Conservation (phyloP, 2,113 vertebrate species). For the Lynx canadensis region DNA sequence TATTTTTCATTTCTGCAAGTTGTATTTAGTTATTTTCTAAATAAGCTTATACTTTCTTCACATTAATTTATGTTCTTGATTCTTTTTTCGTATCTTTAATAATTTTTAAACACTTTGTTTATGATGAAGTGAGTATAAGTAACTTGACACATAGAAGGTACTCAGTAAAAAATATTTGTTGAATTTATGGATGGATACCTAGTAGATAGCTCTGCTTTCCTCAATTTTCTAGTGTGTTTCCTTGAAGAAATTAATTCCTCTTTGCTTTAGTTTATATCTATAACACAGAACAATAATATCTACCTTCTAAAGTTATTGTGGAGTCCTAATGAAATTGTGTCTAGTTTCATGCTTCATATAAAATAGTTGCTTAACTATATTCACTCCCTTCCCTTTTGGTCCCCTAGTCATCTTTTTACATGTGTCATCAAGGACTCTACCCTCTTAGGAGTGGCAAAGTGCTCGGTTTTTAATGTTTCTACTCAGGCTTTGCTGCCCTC, state of each 20-base stretch:
- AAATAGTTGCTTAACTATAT: background rate
- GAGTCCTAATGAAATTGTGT: background rate
- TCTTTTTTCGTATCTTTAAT: background rate
- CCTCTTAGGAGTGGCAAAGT: background rate
- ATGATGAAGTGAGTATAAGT: background rate
- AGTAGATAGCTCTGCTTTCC: background rate
- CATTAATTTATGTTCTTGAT: background rate
- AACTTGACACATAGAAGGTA: background rate
- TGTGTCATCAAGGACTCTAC: background rate
- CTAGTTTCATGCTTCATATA: background rate
- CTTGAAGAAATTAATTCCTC: slow-evolving; percentile 2
- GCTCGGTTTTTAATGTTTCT: background rate
- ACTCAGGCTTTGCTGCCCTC: background rate
- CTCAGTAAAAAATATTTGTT: slow-evolving; percentile 11
- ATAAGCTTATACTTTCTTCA: background rate
- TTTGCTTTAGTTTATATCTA: background rate
- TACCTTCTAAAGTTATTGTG: background rate
- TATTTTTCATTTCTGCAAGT: background rate
- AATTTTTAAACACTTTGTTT: background rate
- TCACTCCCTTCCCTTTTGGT: background rate
- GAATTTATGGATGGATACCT: background rate
- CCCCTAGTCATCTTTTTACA: background rate
- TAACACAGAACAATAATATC: background rate
- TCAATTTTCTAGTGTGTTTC: background rate
- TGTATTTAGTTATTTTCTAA: background rate